phyloP scores from a whole-genome alignment of 2,113 vertebrate genomes.

The Ibidorhyncha struthersii region DNA sequence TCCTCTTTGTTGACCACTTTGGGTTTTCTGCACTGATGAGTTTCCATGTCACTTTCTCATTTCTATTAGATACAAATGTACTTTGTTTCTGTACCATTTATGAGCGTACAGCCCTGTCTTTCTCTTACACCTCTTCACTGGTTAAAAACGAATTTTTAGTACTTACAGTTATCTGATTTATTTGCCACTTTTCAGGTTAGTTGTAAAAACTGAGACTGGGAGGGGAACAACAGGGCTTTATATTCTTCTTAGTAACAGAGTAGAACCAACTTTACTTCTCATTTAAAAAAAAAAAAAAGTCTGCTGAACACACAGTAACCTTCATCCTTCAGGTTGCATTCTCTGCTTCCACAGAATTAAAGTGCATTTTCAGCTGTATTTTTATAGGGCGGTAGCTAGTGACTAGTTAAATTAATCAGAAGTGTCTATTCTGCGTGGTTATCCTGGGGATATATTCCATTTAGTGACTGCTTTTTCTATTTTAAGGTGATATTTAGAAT shows the following conservation, averaged over 20 bases:
- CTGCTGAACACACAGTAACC: not conserved
- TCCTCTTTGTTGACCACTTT: not conserved
- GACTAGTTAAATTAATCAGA: conserved; percentile 27
- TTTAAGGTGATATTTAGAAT: conserved; percentile 11
- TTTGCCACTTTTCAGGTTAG: not conserved
- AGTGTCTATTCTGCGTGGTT: not conserved
- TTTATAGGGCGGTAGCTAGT: conserved; percentile 2
- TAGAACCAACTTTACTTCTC: not conserved
- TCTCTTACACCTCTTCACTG: not conserved
- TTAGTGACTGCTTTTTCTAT: conserved; percentile 22
- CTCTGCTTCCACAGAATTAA: not conserved
- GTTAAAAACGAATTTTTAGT: not conserved
- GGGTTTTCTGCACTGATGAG: not conserved
- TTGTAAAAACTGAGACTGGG: not conserved
- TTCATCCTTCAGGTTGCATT: not conserved
- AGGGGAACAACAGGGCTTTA: not conserved
- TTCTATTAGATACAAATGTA: not conserved
- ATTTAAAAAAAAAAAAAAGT: not conserved
- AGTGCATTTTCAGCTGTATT: conserved; percentile 38
- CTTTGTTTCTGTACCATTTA: not conserved
- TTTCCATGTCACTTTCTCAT: not conserved
- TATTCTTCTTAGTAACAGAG: not conserved
- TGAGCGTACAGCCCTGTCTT: not conserved
- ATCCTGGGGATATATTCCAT: not conserved
- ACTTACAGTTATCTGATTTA: not conserved